A percentile compares a stretch with the other conserved stretches of the same genome.
Conservation (phyloP, 1,140 invertebrate genomes). For the Drosophila navojoa region DNA sequence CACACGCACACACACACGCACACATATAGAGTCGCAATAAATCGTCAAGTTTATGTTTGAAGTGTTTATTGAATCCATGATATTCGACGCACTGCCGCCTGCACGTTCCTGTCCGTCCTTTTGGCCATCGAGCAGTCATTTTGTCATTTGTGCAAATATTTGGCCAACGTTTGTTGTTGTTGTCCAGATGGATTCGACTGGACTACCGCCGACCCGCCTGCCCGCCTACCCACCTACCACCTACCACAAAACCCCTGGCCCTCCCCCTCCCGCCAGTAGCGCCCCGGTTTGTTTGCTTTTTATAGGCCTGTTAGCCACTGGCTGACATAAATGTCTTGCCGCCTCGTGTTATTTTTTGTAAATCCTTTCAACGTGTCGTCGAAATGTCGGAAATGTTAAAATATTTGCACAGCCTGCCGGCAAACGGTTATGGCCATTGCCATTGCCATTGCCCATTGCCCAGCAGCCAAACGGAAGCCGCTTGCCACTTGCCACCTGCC, state of each 20-base stretch:
- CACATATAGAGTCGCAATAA: slow-evolving; percentile 58
- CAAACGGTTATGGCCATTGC: slow-evolving; percentile 31
- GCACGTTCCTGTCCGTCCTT: slow-evolving; percentile 20
- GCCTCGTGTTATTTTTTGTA: slow-evolving; percentile 49
- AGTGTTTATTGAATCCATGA: slow-evolving; percentile 82
- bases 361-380: slow-evolving; percentile 78
- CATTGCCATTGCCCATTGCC: slow-evolving; percentile 6
- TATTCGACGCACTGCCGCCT: slow-evolving; percentile 65
- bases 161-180: slow-evolving; percentile 41
- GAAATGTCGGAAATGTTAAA: slow-evolving; percentile 67
- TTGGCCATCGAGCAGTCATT: slow-evolving; percentile 34
- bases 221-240: no score
- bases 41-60: slow-evolving; percentile 80
- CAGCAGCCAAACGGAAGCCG: slow-evolving; percentile 31
- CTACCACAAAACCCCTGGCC: no score
- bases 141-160: slow-evolving; percentile 61
- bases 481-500: slow-evolving; percentile 4
- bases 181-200: slow-evolving; percentile 15
- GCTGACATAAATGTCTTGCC: slow-evolving; percentile 30
- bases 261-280: background rate
- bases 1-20: background rate
- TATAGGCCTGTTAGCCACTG: slow-evolving; percentile 30
- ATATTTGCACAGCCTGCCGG: slow-evolving; percentile 69
- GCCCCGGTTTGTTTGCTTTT: slow-evolving; percentile 20
- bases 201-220: no score